Evolutionary conservation across 2,113 vertebrate genomes (phyloP), one percentile per base, ranked within the genome.

Genomic region (Cryptotis parvus): DNA sequence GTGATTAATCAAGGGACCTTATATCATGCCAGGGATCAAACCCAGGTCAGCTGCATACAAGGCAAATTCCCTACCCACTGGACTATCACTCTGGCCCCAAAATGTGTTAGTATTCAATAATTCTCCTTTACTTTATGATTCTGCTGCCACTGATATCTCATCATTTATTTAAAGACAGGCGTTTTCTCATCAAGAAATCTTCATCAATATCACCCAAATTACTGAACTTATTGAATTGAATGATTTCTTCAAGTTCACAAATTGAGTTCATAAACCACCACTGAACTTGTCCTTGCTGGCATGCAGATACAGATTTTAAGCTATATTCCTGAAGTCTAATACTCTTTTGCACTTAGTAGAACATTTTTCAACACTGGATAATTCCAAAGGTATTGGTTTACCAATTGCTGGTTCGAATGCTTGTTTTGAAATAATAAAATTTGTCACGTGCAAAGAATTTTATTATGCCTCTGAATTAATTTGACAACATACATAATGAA

Each of bases 381-480:
- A 90, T 69, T 84, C 55, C 12, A 84, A 79, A 78, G 45, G 14
- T 65, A 76, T 63, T 18, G 41, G 37, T 83, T 81, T 41, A 78
- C n/a, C 22, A 49, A 73, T 11, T 58, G n/a, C 39, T 52, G 45
- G 11, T 15, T 87, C 31, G 41, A 77, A 6, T 24, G 35, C 49
- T 84, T 49, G 14, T 74, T 79, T 92, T 66, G 18, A 94, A 93
- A 87, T 73, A 86, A 90, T 86, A 86, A 93, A 89, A 35, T 39
- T 75, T 27, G 27, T 49, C 29, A 65, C 33, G 88, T 68, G 37
- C 37, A 90, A 91, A 91, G 7, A 84, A 87, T 80, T 76, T 72
- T 72, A 33, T 58, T 84, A 74, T 39, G 14, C 87, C 31, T 85
- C 52, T 76, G 65, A 82, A 58, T 76, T 84, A 90, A 91, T 85